Base-by-base conservation (phyloP, 2,888 invertebrate species). In the Drosophila mimetica region DNA sequence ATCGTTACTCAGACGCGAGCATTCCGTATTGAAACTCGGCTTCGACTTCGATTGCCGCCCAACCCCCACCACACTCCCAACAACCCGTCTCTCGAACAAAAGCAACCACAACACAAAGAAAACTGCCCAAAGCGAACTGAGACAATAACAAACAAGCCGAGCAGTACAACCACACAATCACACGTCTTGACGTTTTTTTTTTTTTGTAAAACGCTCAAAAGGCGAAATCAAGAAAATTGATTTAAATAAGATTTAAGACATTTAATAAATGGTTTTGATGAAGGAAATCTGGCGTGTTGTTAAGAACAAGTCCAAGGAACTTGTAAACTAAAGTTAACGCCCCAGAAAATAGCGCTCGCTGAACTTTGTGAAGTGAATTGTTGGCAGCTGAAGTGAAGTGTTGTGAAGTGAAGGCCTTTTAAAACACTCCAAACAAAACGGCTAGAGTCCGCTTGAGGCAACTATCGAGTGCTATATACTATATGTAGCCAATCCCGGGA, bases 381-480 rank as follows among this genome's bases (percentile, higher is more conserved):
- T 6, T 41, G 14, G n/a, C 34, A 34, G 32, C 6, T 9, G 32
- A n/a, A 47, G 34, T 36, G 36, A 52, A 28, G 52, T n/a, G n/a
- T n/a, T n/a, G 47, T 13, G 32, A n/a, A 47, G 34, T 36, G 36
- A 52, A 28, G 52, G 28, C 14, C 25, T 25, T 16, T 20, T 18
- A 20, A 7, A 7, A 18, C 14, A 4, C 11, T 6, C 8, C 77
- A 77, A 75, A 57, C 52, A 80, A 74, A 73, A 65, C 69, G 60
- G 80, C 83, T 59, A 84, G 87, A 55, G 85, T 86, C 4, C 85
- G 86, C 51, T 72, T 77, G 53, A 79, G 84, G 75, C 41, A 72
- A 44, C 37, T 41, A 13, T n/a, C 18, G n/a, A 39, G 37, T 36
- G 34, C 18, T 11, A 71, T n/a, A n/a, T n/a, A 64, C 70, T 87